Base-by-base conservation (phyloP, 2,888 invertebrate genomes). In the Helobdella robusta region DNA sequence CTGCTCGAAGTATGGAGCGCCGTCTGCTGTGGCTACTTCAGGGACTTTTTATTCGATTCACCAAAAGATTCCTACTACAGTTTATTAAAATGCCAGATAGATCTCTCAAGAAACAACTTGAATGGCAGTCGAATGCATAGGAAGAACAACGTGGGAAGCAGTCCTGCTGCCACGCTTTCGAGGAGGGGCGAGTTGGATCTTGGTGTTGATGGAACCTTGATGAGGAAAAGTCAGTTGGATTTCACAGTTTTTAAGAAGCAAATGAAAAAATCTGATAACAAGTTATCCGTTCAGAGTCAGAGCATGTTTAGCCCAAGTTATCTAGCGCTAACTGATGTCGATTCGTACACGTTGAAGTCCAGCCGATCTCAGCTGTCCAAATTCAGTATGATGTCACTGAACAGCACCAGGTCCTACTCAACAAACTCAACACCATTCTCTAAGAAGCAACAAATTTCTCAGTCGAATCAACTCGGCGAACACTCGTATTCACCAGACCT, bases 1-100 rank as follows among this genome's bases (percentile, higher is more conserved):
- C 84, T 97, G 71, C 90, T 91, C 0, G 87, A 90, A 0, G 78
- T 95, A 34, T 94, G 93, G 92, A 94, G 95, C 80, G 85, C 88
- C 35, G 85, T 87, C 20, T 88, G 91, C 74, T 84, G 90, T 72
- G 89, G 92, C 15, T 83, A 93, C 62, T 92, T 92, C 76, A 91
- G 91, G 73, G 92, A 92, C 46, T 93, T 94, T 82, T 84, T 93
- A 67, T 93, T 93, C 76, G 90, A 92, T 79, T 40, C 44, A 8
- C 46, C 62, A 18, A 62, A 62, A 30, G 62, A 62, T 28, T 30
- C 50, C 28, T 62, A 23, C 50, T 62, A 44, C 35, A 50, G n/a
- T 15, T 23, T 25, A 2, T 23, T 62, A 32, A 60, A 60, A 15
- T 15, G 23, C 28, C 62, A 46, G 30, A 50, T 46, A 35, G 46